A percentile compares a stretch with the other conserved stretches of the same genome.
phyloP scores from a whole-genome alignment of 2,888 invertebrate species.

The Plemyria rubiginata region DNA sequence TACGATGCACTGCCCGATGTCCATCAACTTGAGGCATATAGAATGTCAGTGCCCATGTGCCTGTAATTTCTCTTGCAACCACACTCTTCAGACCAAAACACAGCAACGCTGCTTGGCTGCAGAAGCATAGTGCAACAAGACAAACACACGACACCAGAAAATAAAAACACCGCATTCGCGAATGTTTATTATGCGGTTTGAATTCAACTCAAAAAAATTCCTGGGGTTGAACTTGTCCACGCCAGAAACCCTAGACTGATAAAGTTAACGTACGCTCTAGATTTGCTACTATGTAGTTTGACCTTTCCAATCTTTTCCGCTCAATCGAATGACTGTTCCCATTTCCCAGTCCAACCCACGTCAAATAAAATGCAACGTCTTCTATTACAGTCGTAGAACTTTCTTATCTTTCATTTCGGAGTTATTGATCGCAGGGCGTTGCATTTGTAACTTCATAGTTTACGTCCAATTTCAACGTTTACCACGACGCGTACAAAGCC shows the following conservation, averaged over 20 bases:
- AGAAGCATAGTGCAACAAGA: no score
- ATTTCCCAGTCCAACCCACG: neutral
- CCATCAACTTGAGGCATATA: no score
- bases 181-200: neutral
- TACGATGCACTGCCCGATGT: no score
- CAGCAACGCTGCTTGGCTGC: no score
- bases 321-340: conserved; percentile 3
- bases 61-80: no score
- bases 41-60: no score
- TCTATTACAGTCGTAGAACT: conserved; percentile 8
- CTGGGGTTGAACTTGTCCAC: neutral
- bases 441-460: neutral
- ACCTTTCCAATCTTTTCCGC: neutral
- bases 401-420: neutral
- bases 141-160: neutral
- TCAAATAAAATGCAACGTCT: conserved; percentile 10
- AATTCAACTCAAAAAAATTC: conserved; percentile 10
- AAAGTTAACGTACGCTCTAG: neutral
- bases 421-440: conserved; percentile 2
- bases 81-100: no score
- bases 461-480: conserved; percentile 9
- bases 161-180: no score
- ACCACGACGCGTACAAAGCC: conserved; percentile 30
- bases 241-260: neutral
- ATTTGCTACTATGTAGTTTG: neutral